Evolutionary conservation across 35 echinoderm and acorn worm genomes (phyloP).

Genomic region (Nesometra sesokonis): DNA sequence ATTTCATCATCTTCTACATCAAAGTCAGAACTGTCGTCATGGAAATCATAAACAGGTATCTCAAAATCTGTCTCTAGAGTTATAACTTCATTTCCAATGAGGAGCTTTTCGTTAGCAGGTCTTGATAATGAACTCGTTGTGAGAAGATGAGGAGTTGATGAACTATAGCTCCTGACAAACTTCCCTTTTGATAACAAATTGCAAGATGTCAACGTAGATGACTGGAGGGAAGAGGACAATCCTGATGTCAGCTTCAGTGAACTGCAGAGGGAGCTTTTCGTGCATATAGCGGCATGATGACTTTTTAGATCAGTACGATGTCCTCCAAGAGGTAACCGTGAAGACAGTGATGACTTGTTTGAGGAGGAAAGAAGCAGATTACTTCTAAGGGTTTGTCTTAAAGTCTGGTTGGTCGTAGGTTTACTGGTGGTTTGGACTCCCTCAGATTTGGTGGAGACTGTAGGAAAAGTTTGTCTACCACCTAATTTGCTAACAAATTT

Average conservation of each 20-base stretch:
- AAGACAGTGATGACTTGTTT: neutral
- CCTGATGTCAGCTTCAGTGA: neutral
- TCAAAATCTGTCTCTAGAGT: neutral
- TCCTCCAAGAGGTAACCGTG: neutral
- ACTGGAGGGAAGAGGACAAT: neutral
- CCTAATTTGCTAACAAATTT: neutral
- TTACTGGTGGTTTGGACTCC: neutral
- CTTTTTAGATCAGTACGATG: neutral
- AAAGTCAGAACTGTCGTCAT: neutral
- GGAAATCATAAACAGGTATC: slow-evolving; percentile 17
- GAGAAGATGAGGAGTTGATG: neutral
- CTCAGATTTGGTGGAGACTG: neutral
- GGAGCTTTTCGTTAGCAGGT: neutral
- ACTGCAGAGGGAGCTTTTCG: neutral
- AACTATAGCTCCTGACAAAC: neutral
- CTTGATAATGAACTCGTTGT: neutral
- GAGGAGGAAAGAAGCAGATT: neutral
- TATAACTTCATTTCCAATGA: neutral
- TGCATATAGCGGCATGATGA: neutral
- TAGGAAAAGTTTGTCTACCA: neutral
- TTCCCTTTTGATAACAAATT: neutral
- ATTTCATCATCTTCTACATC: neutral
- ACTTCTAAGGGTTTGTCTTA: neutral
- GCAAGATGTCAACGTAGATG: neutral
- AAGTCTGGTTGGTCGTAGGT: neutral